Evolutionary conservation across 23 tunicate genomes (phyloP).

Genomic region (Trididemnum clinides): DNA sequence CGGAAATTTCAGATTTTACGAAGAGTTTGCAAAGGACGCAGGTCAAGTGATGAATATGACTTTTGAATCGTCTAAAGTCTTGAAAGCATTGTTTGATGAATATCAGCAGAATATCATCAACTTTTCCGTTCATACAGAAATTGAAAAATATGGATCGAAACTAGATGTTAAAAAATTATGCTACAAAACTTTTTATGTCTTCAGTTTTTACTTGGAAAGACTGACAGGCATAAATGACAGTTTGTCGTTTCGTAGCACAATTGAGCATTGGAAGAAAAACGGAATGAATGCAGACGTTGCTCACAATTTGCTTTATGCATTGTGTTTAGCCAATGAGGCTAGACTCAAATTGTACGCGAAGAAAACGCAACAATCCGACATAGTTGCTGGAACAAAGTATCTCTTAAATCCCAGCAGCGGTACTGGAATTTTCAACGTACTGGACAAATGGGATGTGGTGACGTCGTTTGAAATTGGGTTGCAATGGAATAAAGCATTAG

Average conservation of each 20-base stretch:
- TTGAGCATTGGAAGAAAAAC: background rate
- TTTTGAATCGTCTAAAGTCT: background rate
- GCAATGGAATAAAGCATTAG: background rate
- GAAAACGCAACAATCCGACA: background rate
- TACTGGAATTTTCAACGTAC: background rate
- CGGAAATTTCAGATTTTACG: background rate
- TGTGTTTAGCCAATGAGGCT: background rate
- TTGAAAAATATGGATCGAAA: background rate
- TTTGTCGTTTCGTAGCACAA: background rate
- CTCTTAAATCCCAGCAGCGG: background rate
- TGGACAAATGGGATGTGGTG: background rate
- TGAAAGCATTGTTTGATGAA: background rate
- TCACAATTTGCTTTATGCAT: background rate
- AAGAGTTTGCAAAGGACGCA: background rate
- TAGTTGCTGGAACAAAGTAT: background rate
- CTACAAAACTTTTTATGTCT: background rate
- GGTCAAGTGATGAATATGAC: background rate
- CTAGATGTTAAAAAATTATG: background rate
- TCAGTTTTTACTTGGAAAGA: background rate
- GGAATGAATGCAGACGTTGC: background rate
- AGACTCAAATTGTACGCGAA: background rate
- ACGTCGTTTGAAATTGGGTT: background rate
- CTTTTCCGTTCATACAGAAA: background rate
- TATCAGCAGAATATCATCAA: background rate
- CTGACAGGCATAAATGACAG: background rate